phyloP scores from a whole-genome alignment of 1,140 invertebrate genomes.

The Drosophila erecta region DNA sequence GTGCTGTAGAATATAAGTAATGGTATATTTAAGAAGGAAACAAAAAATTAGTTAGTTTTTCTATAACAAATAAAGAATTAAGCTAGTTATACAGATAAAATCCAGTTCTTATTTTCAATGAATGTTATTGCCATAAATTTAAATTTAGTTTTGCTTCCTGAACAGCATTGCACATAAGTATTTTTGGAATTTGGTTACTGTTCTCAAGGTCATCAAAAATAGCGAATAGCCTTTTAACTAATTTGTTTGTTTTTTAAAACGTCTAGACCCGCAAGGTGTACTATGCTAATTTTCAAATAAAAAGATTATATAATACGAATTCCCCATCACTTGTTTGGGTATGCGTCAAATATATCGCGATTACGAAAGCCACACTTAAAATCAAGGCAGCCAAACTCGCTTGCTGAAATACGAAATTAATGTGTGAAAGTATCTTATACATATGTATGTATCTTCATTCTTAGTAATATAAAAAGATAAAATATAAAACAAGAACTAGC shows the following conservation, averaged over 20 bases:
- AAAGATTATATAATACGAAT: neutral
- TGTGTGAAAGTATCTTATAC: conserved; percentile 16
- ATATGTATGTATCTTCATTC: neutral
- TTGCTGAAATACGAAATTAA: neutral
- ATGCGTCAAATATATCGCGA: conserved; percentile 17
- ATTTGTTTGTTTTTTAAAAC: no score
- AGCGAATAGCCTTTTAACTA: no score
- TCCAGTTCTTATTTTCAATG: neutral
- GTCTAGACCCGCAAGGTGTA: no score
- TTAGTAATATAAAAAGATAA: neutral
- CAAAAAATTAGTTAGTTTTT: no score
- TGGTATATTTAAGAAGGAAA: no score
- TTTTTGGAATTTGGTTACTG: no score
- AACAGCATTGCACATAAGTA: no score
- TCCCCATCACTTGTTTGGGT: neutral
- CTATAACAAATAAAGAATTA: neutral
- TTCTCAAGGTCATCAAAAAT: neutral
- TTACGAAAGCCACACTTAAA: conserved; percentile 7
- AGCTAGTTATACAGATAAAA: neutral
- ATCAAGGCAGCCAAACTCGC: conserved; percentile 3
- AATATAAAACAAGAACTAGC: neutral
- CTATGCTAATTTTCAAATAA: no score
- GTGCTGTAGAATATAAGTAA: neutral
- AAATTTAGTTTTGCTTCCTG: neutral
- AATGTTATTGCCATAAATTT: neutral